Evolutionary conservation across 2,797 vertebrate species (phyloP).

Genomic region (Galago senegalensis): DNA sequence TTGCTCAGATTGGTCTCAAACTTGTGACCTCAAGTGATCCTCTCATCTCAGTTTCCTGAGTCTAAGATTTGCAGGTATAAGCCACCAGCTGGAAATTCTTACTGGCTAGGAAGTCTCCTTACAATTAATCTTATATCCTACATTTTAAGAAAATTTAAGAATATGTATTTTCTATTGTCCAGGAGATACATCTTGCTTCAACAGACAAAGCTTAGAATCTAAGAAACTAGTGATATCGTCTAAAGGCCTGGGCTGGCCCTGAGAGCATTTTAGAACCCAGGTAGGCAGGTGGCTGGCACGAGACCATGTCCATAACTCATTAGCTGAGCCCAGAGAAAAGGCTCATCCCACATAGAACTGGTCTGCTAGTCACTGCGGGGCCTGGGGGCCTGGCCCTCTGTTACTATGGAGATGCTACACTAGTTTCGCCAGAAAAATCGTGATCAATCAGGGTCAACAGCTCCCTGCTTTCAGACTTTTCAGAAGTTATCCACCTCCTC

Average conservation of each 20-base stretch:
- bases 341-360: background rate
- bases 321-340: background rate
- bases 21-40: background rate
- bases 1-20: background rate
- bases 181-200: background rate
- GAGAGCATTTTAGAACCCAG: background rate
- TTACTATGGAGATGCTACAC: background rate
- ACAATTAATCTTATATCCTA: constrained; percentile 32
- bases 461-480: background rate
- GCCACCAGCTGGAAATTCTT: background rate
- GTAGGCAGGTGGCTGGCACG: background rate
- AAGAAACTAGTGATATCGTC: background rate
- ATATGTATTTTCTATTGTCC: background rate
- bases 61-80: background rate
- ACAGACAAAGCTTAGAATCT: constrained; percentile 15
- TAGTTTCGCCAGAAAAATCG: background rate
- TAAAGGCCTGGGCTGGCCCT: background rate
- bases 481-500: background rate
- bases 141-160: constrained; percentile 43
- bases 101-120: constrained; percentile 29
- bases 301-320: background rate
- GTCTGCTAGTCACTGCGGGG: background rate
- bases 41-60: background rate
- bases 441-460: background rate
- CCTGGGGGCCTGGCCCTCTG: background rate